These are phyloP conservation scores for Synanceia verrucosa DNA, from an alignment of 2,797 vertebrate species.

Conservation along the genomic window DNA sequence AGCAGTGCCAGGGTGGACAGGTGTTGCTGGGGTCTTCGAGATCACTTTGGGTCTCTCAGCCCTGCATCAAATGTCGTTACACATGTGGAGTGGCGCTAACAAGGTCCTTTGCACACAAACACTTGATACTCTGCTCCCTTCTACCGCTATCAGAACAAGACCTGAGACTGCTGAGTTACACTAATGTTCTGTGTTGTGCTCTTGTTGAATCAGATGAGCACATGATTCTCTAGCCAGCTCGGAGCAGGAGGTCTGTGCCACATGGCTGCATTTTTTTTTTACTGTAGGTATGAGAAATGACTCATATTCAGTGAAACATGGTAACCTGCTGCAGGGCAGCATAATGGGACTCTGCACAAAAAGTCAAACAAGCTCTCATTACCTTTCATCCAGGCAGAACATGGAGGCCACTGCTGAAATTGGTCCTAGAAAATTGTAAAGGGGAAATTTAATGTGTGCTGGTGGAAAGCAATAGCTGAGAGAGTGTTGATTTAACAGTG, in stretches of 20 bases:
- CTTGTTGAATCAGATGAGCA: slow-evolving; percentile 56
- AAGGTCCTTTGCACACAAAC: slow-evolving; percentile 50
- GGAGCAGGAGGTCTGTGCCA: slow-evolving; percentile 54
- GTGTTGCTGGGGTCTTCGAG: slow-evolving; percentile 71
- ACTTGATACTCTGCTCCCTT: slow-evolving; percentile 14
- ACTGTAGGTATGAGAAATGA: slow-evolving; percentile 57
- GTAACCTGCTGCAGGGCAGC: slow-evolving; percentile 57
- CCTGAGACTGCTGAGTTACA: slow-evolving; percentile 47
- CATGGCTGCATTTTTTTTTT: slow-evolving; percentile 46
- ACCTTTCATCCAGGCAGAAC: slow-evolving; percentile 70
- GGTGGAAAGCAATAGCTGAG: slow-evolving; percentile 56
- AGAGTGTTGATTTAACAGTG: slow-evolving; percentile 68
- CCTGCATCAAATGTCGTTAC: slow-evolving; percentile 53
- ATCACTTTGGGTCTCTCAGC: slow-evolving; percentile 54
- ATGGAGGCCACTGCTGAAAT: slow-evolving; percentile 62
- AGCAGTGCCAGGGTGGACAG: slow-evolving; percentile 68
- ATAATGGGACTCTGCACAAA: slow-evolving; percentile 64
- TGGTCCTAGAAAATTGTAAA: slow-evolving; percentile 64
- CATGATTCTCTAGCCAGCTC: slow-evolving; percentile 49
- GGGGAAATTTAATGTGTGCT: slow-evolving; percentile 52
- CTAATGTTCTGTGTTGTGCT: slow-evolving; percentile 54
- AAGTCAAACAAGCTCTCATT: slow-evolving; percentile 75
- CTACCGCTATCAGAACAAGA: slow-evolving; percentile 21
- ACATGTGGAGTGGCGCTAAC: slow-evolving; percentile 67
- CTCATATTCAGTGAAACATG: slow-evolving; percentile 56